Conservation (phyloP, 2,888 invertebrate genomes). For the Netelia melanura region DNA sequence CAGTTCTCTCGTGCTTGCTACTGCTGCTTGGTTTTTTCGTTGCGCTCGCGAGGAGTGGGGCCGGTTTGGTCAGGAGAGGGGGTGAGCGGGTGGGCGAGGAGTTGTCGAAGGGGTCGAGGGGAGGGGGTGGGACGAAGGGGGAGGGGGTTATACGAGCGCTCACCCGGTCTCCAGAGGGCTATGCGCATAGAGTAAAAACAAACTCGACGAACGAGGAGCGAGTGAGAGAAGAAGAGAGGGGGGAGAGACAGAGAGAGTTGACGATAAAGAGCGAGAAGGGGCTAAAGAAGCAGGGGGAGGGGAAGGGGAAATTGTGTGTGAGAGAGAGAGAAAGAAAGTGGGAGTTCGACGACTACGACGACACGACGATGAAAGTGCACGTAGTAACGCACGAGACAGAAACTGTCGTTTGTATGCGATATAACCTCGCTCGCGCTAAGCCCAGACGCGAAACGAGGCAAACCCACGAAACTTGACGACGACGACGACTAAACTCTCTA, state of each 20-base stretch:
- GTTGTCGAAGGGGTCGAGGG: slow-evolving; percentile 8
- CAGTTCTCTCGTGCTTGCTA: slow-evolving; percentile 30
- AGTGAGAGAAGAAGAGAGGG: slow-evolving; percentile 10
- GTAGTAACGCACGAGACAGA: slow-evolving; percentile 55
- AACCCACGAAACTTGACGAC: slow-evolving; percentile 48
- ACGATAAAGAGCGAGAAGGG: slow-evolving; percentile 66
- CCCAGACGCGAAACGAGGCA: slow-evolving; percentile 43
- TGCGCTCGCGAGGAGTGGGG: background rate
- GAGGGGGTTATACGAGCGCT: slow-evolving; percentile 30
- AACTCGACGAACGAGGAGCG: slow-evolving; percentile 54
- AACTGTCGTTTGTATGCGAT: slow-evolving; percentile 52
- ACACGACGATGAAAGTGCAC: slow-evolving; percentile 52
- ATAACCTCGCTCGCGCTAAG: slow-evolving; percentile 31
- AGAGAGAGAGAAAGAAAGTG: background rate
- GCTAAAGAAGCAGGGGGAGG: slow-evolving; percentile 3
- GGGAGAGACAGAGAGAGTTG: slow-evolving; percentile 2
- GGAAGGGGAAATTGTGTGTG: slow-evolving; percentile 12
- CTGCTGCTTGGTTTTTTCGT: slow-evolving; percentile 43
- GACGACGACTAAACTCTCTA: slow-evolving; percentile 19
- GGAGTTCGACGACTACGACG: slow-evolving; percentile 69
- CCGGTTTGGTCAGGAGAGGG: slow-evolving; percentile 4
- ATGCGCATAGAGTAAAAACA: slow-evolving; percentile 41
- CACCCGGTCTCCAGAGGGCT: slow-evolving; percentile 39
- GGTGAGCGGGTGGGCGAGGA: slow-evolving; percentile 17
- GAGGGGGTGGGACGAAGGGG: background rate